Base-by-base conservation (phyloP, 1,140 invertebrate genomes). In the Hypsibius dujardini region DNA sequence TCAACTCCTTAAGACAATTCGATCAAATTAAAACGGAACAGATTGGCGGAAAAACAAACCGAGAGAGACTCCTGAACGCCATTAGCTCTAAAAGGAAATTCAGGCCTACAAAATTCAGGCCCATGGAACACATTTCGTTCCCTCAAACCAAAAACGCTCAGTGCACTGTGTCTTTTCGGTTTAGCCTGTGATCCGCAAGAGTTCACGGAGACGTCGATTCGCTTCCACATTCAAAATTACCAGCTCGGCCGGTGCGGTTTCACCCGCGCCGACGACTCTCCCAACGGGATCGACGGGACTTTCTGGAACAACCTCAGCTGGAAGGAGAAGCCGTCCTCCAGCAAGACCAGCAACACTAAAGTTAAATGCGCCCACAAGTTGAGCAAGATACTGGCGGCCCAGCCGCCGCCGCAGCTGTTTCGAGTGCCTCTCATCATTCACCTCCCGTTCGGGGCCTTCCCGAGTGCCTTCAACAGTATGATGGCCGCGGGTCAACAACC, bases 181-280 rank as follows among this genome's bases (percentile, higher is more conserved):
- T 15, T 45, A 67, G 62, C 62, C 42, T 67, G 62, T 67, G 62
- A 67, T 42, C 62, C 62, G 12, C 62, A 67, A 67, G 62, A 67
- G 42, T 67, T 67, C 42, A 67, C 62, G 42, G 12, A 12, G 12
- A 67, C 12, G 12, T 67, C 62, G 12, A 67, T 67, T 42, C 12
- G 42, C 3, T 67, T 67, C 62, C 12, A 15, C 3, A 67, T 67
- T 67, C 62, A 67, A 45, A 67, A 67, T 42, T 67, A 67, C 42
- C 62, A 67, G 42, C 42, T 67, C 12, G 62, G 62, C 12, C 12
- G 12, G 12, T 67, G 62, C 62, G 62, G 62, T 42, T 67, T 67
- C 62, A 7, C 42, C 42, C 62, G 62, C 12, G 12, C 62, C 12
- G 42, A 12, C 42, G 42, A 45, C 45, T 67, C 62, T 7, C 12